Evolutionary conservation across 2,888 invertebrate genomes (phyloP), one percentile per base, ranked within the genome.

Genomic region (Lapara coniferarum): DNA sequence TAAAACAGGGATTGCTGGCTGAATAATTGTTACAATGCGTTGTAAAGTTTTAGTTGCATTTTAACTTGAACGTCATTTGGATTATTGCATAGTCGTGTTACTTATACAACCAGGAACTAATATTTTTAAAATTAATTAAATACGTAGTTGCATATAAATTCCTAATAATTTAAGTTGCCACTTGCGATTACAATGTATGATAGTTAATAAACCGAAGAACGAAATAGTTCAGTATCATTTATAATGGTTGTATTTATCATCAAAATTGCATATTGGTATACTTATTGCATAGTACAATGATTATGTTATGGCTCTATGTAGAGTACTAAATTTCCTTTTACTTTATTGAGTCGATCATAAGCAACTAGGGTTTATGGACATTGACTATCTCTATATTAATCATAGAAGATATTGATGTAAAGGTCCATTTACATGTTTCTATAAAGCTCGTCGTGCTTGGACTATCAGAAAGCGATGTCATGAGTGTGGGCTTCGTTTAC

Each of bases 51-150:
- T 16, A 44, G 44, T 53, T 16, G 53, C n/a, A 19, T 55, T 19
- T 19, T 2, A 55, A 55, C 10, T 4, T 63, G 14, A 44, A 56
- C 12, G 12, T 49, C 19, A 13, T 13, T 25, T 13, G 49, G 19
- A 12, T 49, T 63, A 63, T 63, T 63, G 46, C 63, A 49, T 49
- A 63, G 63, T 63, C 63, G 63, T 63, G 63, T 63, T 19, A 10
- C 12, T 49, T 46, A 63, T 46, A 46, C 46, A 19, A 63, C 16
- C 63, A 63, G 63, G 63, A 67, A 49, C 44, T 51, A 51, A 49
- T 57, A 19, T 57, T n/a, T 30, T 10, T n/a, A 13, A 30, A 49
- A 57, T 8, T 7, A 49, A 68, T 68, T 49, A 49, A 12, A 16
- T 49, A 49, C 16, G 13, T 46, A 44, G 49, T 13, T 49, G 63